Percentiles rank a stretch among this genome's conserved stretches.
phyloP scores from a whole-genome alignment of 2,888 invertebrate genomes.

The Holacanthella duospinosa region DNA sequence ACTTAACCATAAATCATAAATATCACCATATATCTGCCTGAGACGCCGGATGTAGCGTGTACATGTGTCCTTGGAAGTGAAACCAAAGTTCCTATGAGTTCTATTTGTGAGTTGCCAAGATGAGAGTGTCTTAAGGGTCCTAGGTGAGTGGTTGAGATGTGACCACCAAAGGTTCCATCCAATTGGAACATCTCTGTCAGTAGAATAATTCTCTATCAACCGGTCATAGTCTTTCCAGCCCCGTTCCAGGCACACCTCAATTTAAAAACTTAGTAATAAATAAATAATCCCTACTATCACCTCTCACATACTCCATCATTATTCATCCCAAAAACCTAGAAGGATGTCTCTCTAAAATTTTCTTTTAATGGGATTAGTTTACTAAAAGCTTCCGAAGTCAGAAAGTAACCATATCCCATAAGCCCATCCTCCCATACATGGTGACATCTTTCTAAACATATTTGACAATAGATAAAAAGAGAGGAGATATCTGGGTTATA shows the following conservation, averaged over 20 bases:
- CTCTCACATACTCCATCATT: too few species aligned
- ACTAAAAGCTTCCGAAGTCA: too few species aligned
- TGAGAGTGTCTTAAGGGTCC: constrained; percentile 55
- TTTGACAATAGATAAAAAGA: too few species aligned
- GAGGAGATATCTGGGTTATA: too few species aligned
- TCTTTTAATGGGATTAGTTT: too few species aligned
- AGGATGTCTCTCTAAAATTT: too few species aligned
- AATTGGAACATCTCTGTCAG: constrained; percentile 17
- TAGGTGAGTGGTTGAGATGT: constrained; percentile 60
- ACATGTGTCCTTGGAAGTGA: constrained; percentile 70
- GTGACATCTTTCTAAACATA: too few species aligned
- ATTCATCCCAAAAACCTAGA: too few species aligned
- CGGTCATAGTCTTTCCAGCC: constrained; percentile 61
- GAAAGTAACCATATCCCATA: too few species aligned
- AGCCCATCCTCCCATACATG: too few species aligned
- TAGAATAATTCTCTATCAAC: neutral
- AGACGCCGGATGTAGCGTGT: constrained; percentile 67
- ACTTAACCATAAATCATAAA: constrained; percentile 68
- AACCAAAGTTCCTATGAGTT: constrained; percentile 71
- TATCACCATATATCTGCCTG: constrained; percentile 68
- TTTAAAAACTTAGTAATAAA: too few species aligned
- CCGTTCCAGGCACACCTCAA: constrained; percentile 61
- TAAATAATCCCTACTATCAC: too few species aligned
- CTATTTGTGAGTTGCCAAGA: constrained; percentile 72
- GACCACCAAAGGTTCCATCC: constrained; percentile 80